Conservation (phyloP, 2,113 vertebrate species). For the Myrmecobius fasciatus region DNA sequence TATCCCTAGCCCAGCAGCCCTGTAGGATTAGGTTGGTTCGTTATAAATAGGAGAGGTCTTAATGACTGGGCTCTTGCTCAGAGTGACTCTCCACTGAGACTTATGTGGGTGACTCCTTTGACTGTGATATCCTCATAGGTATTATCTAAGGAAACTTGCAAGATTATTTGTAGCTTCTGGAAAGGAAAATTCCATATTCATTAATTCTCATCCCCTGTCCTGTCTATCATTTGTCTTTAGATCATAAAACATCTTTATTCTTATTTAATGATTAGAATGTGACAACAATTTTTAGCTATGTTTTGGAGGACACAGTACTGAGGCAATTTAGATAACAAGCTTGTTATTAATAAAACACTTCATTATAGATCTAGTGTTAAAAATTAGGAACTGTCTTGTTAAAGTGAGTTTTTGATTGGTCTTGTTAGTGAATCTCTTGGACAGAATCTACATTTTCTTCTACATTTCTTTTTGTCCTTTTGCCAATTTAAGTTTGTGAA, state of each 20-base stretch:
- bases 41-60: constrained; percentile 11
- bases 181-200: constrained; percentile 55
- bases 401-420: constrained; percentile 66
- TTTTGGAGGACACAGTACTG: constrained; percentile 46
- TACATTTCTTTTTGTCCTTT: constrained; percentile 24
- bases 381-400: constrained; percentile 72
- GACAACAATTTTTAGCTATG: constrained; percentile 23
- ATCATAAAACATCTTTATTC: constrained; percentile 41
- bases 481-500: constrained; percentile 49
- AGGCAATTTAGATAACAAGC: constrained; percentile 60
- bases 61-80: constrained; percentile 28
- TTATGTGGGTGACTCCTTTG: constrained; percentile 42
- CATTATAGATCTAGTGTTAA: constrained; percentile 66
- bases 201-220: constrained; percentile 58
- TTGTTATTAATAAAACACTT: constrained; percentile 73
- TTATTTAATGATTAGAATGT: constrained; percentile 10
- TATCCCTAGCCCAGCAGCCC: constrained; percentile 5
- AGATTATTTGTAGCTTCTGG: constrained; percentile 55
- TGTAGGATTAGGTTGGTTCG: constrained; percentile 16
- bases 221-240: constrained; percentile 60
- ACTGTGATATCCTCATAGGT: neutral
- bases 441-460: constrained; percentile 59
- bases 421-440: constrained; percentile 66
- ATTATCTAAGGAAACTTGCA: constrained; percentile 30
- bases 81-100: constrained; percentile 12